Evolutionary conservation across 2,888 invertebrate genomes (phyloP).

Genomic region (Acanthoscelides obtectus): DNA sequence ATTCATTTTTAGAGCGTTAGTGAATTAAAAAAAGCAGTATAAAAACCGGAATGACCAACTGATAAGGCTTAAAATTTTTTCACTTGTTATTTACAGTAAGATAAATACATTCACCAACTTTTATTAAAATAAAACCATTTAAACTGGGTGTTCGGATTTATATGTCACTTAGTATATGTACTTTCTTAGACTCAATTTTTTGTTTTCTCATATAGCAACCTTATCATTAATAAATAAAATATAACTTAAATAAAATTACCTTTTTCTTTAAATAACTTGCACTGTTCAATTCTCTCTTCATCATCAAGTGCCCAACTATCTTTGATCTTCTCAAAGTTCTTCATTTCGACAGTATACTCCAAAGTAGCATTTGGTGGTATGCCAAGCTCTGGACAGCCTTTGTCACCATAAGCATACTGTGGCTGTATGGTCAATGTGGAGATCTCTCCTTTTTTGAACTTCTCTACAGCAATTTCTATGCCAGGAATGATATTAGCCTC

Average conservation of each 20-base stretch:
- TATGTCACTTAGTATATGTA: no score
- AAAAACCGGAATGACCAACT: no score
- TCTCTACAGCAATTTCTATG: slow-evolving; percentile 74
- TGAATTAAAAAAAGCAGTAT: no score
- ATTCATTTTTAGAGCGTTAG: no score
- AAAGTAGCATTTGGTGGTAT: slow-evolving; percentile 77
- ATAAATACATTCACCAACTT: no score
- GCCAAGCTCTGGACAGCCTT: slow-evolving; percentile 55
- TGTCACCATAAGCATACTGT: slow-evolving; percentile 73
- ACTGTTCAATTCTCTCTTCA: slow-evolving; percentile 74
- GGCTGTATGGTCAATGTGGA: slow-evolving; percentile 69
- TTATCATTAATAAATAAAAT: no score
- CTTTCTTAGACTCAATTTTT: no score
- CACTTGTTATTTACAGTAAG: no score
- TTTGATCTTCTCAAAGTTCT: slow-evolving; percentile 78
- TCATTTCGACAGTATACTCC: slow-evolving; percentile 77
- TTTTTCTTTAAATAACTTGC: slow-evolving; percentile 80
- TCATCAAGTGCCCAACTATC: slow-evolving; percentile 79
- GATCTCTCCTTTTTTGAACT: slow-evolving; percentile 76
- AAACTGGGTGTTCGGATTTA: no score
- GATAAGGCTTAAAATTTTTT: no score
- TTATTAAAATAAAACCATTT: no score
- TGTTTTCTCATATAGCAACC: no score
- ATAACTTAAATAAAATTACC: slow-evolving; percentile 39
- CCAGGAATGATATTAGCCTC: slow-evolving; percentile 74